Evolutionary conservation across 2,888 invertebrate species (phyloP).

Genomic region (Aquatica leii): DNA sequence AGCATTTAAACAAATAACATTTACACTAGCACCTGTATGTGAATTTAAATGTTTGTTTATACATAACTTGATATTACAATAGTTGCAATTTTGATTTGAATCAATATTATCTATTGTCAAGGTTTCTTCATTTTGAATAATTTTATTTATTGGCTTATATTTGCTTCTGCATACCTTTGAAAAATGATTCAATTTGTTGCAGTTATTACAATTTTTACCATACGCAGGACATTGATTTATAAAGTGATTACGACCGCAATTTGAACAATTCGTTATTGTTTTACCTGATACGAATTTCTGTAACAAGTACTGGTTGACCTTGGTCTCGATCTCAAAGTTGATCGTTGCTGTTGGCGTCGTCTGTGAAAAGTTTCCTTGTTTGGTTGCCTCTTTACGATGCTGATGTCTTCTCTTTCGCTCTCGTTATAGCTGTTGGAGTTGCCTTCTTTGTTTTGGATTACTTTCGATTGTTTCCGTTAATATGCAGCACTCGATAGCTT

Average conservation of each 20-base stretch:
- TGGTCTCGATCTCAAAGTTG: neutral
- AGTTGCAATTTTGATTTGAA: neutral
- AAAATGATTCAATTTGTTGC: no score
- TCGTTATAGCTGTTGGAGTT: neutral
- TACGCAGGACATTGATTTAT: no score
- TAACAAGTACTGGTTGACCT: no score
- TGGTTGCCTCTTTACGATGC: neutral
- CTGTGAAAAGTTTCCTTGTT: constrained; percentile 19
- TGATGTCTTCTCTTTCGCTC: neutral
- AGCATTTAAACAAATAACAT: constrained; percentile 4
- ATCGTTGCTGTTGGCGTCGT: constrained; percentile 3
- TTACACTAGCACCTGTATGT: constrained; percentile 12
- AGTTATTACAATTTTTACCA: no score
- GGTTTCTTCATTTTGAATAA: neutral
- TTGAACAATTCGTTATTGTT: no score
- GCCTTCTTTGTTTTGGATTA: neutral
- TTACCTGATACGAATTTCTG: no score
- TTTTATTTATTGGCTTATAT: constrained; percentile 13
- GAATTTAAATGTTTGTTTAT: constrained; percentile 13
- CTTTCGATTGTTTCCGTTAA: no score
- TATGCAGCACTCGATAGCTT: constrained; percentile 29
- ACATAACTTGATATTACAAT: neutral
- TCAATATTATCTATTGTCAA: neutral
- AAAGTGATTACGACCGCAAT: no score
- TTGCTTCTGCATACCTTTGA: no score